A percentile compares a stretch with the other conserved stretches of the same genome.
phyloP scores from a whole-genome alignment of 2,113 vertebrate species.

The Alethe diademata region DNA sequence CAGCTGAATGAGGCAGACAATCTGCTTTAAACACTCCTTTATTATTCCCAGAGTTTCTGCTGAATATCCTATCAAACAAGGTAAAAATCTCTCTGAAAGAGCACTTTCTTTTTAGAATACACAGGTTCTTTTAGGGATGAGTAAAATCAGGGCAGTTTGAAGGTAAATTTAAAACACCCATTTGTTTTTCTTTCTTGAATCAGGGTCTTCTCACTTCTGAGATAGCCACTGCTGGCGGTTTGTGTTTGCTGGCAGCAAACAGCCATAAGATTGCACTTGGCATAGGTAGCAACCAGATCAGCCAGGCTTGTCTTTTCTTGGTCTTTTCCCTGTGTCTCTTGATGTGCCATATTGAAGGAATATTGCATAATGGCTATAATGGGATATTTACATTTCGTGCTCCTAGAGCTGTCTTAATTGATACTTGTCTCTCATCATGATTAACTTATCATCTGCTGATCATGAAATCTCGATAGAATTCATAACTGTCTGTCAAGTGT shows the following conservation, averaged over 20 bases:
- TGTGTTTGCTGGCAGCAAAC: background rate
- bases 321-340: background rate
- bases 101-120: background rate
- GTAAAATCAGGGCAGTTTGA: background rate
- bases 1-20: background rate
- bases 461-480: background rate
- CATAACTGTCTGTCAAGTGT: background rate
- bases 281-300: background rate
- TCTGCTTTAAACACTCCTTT: background rate
- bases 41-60: background rate
- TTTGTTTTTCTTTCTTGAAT: background rate
- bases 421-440: background rate
- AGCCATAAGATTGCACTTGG: background rate
- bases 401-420: background rate
- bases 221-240: background rate
- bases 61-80: background rate
- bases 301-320: background rate
- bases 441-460: background rate
- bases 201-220: background rate
- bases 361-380: background rate
- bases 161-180: background rate
- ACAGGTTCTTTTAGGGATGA: rapidly evolving
- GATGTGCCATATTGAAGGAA: background rate
- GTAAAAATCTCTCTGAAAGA: background rate
- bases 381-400: background rate